Percentiles rank a stretch among this genome's conserved stretches.
Evolutionary conservation across 1,140 invertebrate genomes (phyloP).

Genomic region (Asobara japonica): DNA sequence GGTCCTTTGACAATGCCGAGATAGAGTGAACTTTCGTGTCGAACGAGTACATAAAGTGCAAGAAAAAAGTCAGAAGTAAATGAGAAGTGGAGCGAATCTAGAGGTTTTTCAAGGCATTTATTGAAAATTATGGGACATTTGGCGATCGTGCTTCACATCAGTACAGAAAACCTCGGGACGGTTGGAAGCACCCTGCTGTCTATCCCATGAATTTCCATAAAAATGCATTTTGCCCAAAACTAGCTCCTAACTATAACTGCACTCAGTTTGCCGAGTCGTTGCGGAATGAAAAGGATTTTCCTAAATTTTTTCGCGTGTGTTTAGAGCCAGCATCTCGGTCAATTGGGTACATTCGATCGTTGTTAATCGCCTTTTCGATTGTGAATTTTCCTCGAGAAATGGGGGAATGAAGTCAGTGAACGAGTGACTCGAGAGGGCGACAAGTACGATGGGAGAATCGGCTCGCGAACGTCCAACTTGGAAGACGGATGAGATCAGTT

Average conservation of each 20-base stretch:
- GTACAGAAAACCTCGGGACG: too few species aligned
- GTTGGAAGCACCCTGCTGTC: too few species aligned
- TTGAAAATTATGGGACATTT: too few species aligned
- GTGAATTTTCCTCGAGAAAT: neutral
- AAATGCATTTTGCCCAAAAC: too few species aligned
- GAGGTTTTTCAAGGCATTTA: too few species aligned
- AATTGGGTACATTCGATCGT: neutral
- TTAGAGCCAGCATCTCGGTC: too few species aligned
- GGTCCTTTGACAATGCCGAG: constrained; percentile 52
- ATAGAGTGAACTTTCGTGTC: constrained; percentile 62
- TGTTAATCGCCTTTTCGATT: neutral
- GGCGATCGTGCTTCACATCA: too few species aligned
- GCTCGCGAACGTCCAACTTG: constrained; percentile 43
- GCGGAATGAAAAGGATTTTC: too few species aligned
- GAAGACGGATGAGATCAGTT: constrained; percentile 66
- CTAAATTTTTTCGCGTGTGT: too few species aligned
- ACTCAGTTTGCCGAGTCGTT: too few species aligned
- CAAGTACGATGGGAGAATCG: constrained; percentile 44
- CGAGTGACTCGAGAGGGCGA: constrained; percentile 3
- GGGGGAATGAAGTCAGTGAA: constrained; percentile 34
- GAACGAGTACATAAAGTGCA: constrained; percentile 3
- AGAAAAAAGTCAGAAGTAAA: neutral
- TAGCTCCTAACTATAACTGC: too few species aligned
- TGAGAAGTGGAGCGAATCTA: constrained; percentile 33
- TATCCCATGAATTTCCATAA: too few species aligned